phyloP scores from a whole-genome alignment of 2,797 vertebrate genomes.

The Scolopax rusticola region DNA sequence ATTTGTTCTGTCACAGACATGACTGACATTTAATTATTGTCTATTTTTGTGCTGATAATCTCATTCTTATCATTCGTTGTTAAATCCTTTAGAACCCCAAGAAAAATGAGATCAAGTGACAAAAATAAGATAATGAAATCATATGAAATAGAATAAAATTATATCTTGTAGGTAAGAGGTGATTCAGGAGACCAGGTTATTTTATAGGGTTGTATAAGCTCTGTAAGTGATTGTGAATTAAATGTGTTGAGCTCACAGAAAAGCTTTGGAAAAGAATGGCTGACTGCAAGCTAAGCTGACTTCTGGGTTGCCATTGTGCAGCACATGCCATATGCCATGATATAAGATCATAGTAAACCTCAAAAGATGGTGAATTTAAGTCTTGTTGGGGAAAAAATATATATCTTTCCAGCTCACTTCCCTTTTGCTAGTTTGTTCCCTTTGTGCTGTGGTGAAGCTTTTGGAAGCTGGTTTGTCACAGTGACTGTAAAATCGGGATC shows the following conservation, averaged over 20 bases:
- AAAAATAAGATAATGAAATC: conserved; percentile 84
- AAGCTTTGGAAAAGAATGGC: conserved; percentile 46
- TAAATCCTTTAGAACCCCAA: conserved; percentile 80
- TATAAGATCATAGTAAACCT: conserved; percentile 62
- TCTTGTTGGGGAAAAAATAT: conserved; percentile 44
- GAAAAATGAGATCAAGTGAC: conserved; percentile 82
- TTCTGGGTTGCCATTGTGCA: conserved; percentile 53
- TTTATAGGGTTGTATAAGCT: conserved; percentile 69
- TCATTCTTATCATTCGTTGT: conserved; percentile 81
- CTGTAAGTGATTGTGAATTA: conserved; percentile 69
- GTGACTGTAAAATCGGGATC: conserved; percentile 57
- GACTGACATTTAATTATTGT: conserved; percentile 87
- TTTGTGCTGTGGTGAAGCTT: conserved; percentile 58
- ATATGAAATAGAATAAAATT: conserved; percentile 81
- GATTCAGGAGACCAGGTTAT: conserved; percentile 74
- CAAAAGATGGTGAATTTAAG: conserved; percentile 62
- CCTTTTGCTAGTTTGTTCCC: conserved; percentile 31
- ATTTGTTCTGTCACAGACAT: conserved; percentile 79
- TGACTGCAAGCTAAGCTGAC: conserved; percentile 49
- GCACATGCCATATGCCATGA: conserved; percentile 21
- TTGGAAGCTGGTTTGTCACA: conserved; percentile 63
- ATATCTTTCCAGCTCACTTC: conserved; percentile 36
- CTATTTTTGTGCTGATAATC: conserved; percentile 82
- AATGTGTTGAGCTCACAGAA: conserved; percentile 59
- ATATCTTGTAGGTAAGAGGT: conserved; percentile 78